phyloP scores from a whole-genome alignment of 2,113 vertebrate genomes.

The Bombycilla garrulus region DNA sequence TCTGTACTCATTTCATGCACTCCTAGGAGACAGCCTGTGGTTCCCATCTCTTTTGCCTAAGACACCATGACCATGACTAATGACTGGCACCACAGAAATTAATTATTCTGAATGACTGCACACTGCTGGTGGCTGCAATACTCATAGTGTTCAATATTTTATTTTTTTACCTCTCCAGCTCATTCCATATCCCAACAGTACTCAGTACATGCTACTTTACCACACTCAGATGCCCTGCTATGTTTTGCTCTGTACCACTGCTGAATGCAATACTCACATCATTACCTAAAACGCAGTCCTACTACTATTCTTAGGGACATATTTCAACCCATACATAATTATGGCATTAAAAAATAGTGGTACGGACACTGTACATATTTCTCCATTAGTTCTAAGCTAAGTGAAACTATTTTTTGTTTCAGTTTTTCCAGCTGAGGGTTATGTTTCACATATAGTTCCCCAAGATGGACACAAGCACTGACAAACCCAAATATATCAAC shows the following conservation, averaged over 20 bases:
- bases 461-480: background rate
- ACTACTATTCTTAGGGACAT: background rate
- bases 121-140: background rate
- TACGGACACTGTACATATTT: background rate
- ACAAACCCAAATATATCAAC: background rate
- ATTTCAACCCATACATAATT: background rate
- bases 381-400: background rate
- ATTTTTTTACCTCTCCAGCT: background rate
- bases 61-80: background rate
- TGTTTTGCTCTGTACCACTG: background rate
- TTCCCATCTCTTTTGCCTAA: background rate
- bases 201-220: background rate
- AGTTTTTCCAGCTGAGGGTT: background rate
- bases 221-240: background rate
- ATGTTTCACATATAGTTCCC: background rate
- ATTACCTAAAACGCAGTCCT: background rate
- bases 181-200: background rate
- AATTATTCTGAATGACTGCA: background rate
- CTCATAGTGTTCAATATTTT: background rate
- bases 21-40: background rate
- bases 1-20: background rate
- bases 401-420: background rate
- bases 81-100: background rate
- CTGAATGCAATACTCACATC: background rate
- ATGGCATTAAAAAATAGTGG: background rate